These are phyloP conservation scores for Chloropsis cyanopogon DNA, from an alignment of 2,113 vertebrate species.

Conservation along the genomic window DNA sequence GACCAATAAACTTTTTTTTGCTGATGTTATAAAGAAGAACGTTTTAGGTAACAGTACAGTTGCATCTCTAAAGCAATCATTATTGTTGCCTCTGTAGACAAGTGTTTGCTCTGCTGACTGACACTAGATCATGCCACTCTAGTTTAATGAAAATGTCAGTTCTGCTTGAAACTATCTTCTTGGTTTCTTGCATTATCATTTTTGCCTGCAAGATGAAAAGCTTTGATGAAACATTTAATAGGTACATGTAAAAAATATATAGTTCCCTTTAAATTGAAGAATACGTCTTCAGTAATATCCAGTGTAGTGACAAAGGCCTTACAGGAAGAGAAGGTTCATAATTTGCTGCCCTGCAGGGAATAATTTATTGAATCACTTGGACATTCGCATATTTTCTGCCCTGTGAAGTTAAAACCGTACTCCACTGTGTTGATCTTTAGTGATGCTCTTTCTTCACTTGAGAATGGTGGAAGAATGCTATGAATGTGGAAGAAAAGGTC, in stretches of 20 bases:
- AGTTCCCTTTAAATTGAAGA: neutral
- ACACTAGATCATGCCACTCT: neutral
- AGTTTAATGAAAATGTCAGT: neutral
- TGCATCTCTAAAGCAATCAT: neutral
- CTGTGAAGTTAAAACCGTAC: neutral
- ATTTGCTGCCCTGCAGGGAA: neutral
- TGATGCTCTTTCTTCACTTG: neutral
- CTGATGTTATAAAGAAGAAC: neutral
- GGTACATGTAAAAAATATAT: neutral
- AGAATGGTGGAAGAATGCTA: neutral
- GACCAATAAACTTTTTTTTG: neutral
- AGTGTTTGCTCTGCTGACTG: neutral
- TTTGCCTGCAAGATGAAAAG: neutral
- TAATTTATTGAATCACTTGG: neutral
- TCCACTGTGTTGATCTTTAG: neutral
- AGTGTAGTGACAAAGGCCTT: neutral
- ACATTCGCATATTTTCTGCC: neutral
- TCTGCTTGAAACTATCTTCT: neutral
- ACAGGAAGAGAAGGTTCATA: neutral
- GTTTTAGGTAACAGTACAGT: neutral
- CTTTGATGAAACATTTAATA: constrained; percentile 12
- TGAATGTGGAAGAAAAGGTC: constrained; percentile 24
- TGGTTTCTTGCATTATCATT: neutral
- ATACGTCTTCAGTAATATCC: neutral
- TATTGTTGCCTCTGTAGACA: neutral